Evolutionary conservation across 2,888 invertebrate genomes (phyloP), one percentile per base, ranked within the genome.

Genomic region (Dione vanillae): DNA sequence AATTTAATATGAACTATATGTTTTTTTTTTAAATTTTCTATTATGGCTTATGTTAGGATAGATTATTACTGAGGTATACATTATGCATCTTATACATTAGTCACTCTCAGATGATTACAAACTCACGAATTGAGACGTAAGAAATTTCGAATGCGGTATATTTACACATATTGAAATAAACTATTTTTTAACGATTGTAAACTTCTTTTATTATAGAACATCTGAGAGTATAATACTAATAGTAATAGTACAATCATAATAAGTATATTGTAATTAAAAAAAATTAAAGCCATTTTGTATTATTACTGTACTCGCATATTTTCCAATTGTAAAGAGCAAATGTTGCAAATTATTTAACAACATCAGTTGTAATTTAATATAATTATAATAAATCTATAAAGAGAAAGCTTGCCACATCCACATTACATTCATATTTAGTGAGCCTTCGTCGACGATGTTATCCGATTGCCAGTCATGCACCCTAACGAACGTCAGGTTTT

Each of bases 391-490:
- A 35, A n/a, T n/a, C 5, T 35, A 1, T 54, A 37, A 66, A 58
- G 58, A 56, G 10, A 51, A 9, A 37, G 68, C 61, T 77, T 82
- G 71, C 82, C 87, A 66, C 77, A 83, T 88, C 88, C 83, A 59
- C 65, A 75, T 45, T 12, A 12, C 43, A 45, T 62, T 35, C 14
- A 37, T 45, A 45, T 20, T 61, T 62, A 52, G 49, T 37, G n/a
- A 45, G 37, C 37, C 56, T 43, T 64, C 64, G 47, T 73, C 75
- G 78, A 47, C 77, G 78, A 83, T 82, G 82, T 85, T 83, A 87
- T 86, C 87, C 84, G 85, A 85, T 85, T 89, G 90, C 91, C 88
- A 92, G 92, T 92, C 92, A 92, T 91, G 89, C 88, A 83, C 87
- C 88, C 90, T 92, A 92, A 92, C 91, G 91, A 91, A 91, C 86